Evolutionary conservation across 2,888 invertebrate species (phyloP), one percentile per base, ranked within the genome.

Genomic region (Sipha maydis): DNA sequence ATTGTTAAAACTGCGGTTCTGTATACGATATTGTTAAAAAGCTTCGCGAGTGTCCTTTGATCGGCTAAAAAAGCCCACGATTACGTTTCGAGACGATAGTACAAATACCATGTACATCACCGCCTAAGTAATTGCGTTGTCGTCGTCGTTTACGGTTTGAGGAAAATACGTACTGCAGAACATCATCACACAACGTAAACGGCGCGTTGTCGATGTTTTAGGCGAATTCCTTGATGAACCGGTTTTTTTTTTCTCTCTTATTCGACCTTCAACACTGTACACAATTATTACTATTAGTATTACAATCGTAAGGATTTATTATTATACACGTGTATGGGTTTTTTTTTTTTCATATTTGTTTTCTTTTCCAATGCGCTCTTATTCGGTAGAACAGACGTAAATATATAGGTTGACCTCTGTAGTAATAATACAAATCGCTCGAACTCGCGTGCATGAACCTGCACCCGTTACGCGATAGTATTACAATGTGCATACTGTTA

Each of bases 141-240:
- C 3, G 56, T 61, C 25, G 61, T 61, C 25, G 61, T 7, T 5
- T 21, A 61, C 19, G 61, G 19, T 61, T 61, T 21, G 25, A 61
- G 61, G 61, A 61, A 61, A 61, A 61, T 3, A 25, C 61, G 61
- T 48, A 61, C 3, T 25, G 61, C 61, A 25, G 48, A 48, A 48
- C 48, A 48, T 48, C 61, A 25, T 25, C 61, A 4, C 25, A 7
- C 25, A 5, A 61, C 61, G 7, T 34, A 25, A 61, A 28, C 28
- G 28, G 9, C 31, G 9, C 25, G 61, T 41, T 61, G 61, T 61
- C n/a, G 41, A 48, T 48, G 17, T 31, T 54, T 83, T 83, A 83
- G 31, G 31, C 71, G 71, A 83, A 34, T 83, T 83, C 71, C 71
- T 83, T 34, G 71, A 54, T 54, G 71, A 14, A 71, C 83, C 83